Evolutionary conservation across 2,113 vertebrate genomes (phyloP).

Genomic region (Clarias batrachus): DNA sequence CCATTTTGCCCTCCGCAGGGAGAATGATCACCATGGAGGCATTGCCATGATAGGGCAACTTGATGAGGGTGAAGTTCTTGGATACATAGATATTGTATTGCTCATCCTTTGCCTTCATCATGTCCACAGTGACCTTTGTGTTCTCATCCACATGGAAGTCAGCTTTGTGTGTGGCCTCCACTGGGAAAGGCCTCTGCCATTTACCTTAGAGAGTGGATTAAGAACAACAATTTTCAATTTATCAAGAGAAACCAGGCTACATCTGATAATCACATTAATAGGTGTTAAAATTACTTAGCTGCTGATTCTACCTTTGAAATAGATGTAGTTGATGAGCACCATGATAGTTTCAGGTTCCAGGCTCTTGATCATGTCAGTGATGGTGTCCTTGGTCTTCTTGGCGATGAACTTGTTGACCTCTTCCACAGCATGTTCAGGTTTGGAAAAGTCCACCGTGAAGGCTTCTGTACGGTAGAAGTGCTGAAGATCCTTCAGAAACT

Average conservation of each 20-base stretch:
- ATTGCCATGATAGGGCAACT: constrained; percentile 78
- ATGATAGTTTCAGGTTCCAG: constrained; percentile 68
- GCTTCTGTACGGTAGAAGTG: constrained; percentile 60
- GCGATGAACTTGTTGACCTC: constrained; percentile 70
- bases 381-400: constrained; percentile 71
- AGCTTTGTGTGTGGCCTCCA: constrained; percentile 38
- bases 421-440: constrained; percentile 63
- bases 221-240: neutral
- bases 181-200: constrained; percentile 77
- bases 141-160: constrained; percentile 70
- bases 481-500: constrained; percentile 63
- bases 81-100: constrained; percentile 57
- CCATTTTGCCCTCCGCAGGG: constrained; percentile 77
- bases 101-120: constrained; percentile 70
- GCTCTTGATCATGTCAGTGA: constrained; percentile 70
- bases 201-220: constrained; percentile 63
- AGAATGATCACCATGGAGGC: constrained; percentile 83
- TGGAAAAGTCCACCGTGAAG: constrained; percentile 72
- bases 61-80: constrained; percentile 54
- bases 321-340: constrained; percentile 75
- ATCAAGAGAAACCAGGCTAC: neutral
- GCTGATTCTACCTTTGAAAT: constrained; percentile 57
- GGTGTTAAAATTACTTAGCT: constrained; percentile 40
- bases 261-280: neutral
- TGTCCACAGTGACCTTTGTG: constrained; percentile 73